Conservation (phyloP, 2,888 invertebrate species). For the Lymantria monacha region DNA sequence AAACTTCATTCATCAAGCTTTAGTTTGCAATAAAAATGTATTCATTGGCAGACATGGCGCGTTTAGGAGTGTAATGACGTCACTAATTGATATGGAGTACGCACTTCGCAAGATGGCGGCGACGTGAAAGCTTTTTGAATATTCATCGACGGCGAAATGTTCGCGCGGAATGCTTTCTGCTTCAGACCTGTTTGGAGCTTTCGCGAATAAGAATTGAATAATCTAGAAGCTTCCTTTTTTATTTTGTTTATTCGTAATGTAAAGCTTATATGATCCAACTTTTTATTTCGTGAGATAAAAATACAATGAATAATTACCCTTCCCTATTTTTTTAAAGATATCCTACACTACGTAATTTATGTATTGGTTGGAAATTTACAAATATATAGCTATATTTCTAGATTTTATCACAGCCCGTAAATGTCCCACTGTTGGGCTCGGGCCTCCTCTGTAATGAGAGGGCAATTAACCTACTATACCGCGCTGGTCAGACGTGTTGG, state of each 20-base stretch:
- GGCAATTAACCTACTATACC: no score
- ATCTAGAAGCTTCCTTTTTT: not conserved
- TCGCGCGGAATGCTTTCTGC: not conserved
- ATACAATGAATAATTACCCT: no score
- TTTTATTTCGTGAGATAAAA: no score
- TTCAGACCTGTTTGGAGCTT: not conserved
- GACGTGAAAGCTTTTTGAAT: constrained; percentile 48
- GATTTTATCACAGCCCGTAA: no score
- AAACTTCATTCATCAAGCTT: constrained; percentile 17
- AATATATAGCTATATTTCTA: no score
- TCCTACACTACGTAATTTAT: no score
- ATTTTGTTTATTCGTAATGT: not conserved
- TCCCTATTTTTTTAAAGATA: no score
- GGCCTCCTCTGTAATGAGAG: no score
- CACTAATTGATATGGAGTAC: constrained; percentile 54
- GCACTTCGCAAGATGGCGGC: constrained; percentile 45
- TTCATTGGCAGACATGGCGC: constrained; percentile 35
- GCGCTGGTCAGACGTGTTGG: no score
- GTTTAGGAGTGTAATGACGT: constrained; percentile 37
- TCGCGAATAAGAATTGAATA: not conserved
- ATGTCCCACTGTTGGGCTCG: no score
- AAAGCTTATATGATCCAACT: no score
- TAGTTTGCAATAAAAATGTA: constrained; percentile 35
- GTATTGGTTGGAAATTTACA: no score
- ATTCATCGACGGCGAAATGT: constrained; percentile 48